Base-by-base conservation (phyloP, 2,797 vertebrate species). In the Epinephelus coioides region DNA sequence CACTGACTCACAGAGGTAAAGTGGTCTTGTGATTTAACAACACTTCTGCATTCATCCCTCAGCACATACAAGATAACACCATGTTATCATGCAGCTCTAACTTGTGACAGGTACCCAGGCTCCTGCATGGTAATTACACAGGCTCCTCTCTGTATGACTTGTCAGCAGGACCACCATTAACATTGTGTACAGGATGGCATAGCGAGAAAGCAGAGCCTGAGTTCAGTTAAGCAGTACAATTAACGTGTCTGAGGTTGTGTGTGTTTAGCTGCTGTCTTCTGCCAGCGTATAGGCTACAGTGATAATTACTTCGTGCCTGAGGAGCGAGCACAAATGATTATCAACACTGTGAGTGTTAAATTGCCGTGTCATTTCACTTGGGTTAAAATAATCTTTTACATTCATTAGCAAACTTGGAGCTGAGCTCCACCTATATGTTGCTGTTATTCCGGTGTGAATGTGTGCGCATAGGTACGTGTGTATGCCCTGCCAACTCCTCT, bases 271-370 rank as follows among this genome's bases (percentile, higher is more conserved):
- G 78, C 73, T 69, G 61, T 59, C 56, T 81, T 38, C 27, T 74
- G 69, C 50, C 60, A 65, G 47, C 67, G 62, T 50, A 44, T 68
- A 43, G 40, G 40, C 40, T 43, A 76, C 64, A 71, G 56, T 56
- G 70, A 85, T 90, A 93, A 93, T 93, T 89, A 90, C 65, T 86
- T 66, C n/a, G 78, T 75, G 69, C 70, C 69, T 44, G 44, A 85
- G 63, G 40, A 46, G 27, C 68, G n/a, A 38, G 49, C 69, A 76
- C 72, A 25, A 54, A 74, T 79, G 62, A 79, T 89, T 68, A 91
- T 89, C 87, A 91, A 71, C 81, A 46, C 71, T 15, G 60, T 38
- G 51, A 49, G 38, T 69, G 69, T 76, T 88, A 74, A 69, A 81
- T 76, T 76, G 83, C 60, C 50, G 47, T 51, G 59, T 79, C 15